Evolutionary conservation across 2,113 vertebrate species (phyloP).

Genomic region (Rhineura floridana): DNA sequence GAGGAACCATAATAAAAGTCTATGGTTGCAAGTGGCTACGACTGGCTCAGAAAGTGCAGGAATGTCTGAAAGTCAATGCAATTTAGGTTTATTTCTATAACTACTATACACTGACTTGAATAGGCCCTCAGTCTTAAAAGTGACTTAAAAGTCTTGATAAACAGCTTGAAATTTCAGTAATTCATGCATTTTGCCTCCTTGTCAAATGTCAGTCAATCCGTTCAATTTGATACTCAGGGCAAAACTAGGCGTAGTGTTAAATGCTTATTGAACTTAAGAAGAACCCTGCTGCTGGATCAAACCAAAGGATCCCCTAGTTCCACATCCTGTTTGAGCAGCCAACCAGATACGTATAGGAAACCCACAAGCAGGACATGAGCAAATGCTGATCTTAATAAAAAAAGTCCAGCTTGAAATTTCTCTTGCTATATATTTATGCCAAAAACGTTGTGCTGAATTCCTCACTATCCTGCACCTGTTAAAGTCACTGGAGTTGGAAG

Average conservation of each 20-base stretch:
- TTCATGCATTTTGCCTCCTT: background rate
- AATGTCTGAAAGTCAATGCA: background rate
- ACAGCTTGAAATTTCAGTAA: background rate
- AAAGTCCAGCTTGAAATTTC: background rate
- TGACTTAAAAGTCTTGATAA: background rate
- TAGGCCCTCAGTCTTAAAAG: background rate
- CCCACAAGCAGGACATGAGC: too few relatives aligned
- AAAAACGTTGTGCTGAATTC: background rate
- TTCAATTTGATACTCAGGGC: background rate
- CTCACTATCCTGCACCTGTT: background rate
- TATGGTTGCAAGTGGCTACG: background rate
- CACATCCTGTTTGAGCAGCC: too few relatives aligned
- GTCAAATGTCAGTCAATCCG: background rate
- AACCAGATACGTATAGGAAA: too few relatives aligned
- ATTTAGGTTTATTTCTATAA: background rate
- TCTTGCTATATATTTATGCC: background rate
- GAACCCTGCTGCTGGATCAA: background rate
- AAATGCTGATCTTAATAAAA: background rate
- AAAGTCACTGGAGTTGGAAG: background rate
- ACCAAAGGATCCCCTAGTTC: background rate
- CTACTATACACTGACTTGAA: background rate
- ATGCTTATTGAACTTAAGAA: background rate
- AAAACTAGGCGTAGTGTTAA: background rate
- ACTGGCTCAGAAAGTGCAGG: background rate
- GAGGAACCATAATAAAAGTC: background rate